phyloP scores from a whole-genome alignment of 2,888 invertebrate genomes.

The Tridacna gigas region DNA sequence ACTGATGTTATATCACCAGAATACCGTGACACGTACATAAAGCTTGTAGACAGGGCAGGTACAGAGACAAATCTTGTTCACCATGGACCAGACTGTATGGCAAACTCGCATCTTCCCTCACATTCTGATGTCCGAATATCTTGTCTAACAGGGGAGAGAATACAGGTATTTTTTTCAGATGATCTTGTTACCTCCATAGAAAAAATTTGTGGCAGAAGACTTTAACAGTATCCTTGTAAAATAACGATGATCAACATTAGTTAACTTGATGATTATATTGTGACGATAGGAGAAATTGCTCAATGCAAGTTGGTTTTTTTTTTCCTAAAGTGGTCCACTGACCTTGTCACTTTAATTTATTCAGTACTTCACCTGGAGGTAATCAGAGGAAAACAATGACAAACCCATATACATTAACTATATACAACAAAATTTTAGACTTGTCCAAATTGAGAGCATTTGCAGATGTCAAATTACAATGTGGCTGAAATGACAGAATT shows the following conservation, averaged over 20 bases:
- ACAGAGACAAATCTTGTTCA: slow-evolving; percentile 63
- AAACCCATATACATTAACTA: too few species aligned
- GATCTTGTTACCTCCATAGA: too few species aligned
- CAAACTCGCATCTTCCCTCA: slow-evolving; percentile 83
- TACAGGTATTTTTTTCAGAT: slow-evolving; percentile 72
- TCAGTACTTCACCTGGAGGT: too few species aligned
- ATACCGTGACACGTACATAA: slow-evolving; percentile 52
- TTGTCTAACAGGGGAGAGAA: slow-evolving; percentile 75
- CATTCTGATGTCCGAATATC: slow-evolving; percentile 84
- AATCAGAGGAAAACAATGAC: too few species aligned
- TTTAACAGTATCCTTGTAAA: background rate
- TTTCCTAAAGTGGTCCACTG: too few species aligned
- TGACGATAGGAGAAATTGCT: background rate
- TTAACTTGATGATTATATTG: background rate
- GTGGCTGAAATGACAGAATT: too few species aligned
- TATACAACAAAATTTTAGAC: too few species aligned
- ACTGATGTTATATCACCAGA: slow-evolving; percentile 52
- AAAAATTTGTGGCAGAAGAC: background rate
- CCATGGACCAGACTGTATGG: slow-evolving; percentile 79
- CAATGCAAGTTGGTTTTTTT: too few species aligned
- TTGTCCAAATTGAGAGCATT: too few species aligned
- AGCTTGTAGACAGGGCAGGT: slow-evolving; percentile 70
- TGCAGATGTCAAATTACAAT: too few species aligned
- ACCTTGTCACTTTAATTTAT: too few species aligned
- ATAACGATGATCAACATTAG: background rate